Evolutionary conservation across 2,888 invertebrate genomes (phyloP).

Genomic region (Brachycybe producta): DNA sequence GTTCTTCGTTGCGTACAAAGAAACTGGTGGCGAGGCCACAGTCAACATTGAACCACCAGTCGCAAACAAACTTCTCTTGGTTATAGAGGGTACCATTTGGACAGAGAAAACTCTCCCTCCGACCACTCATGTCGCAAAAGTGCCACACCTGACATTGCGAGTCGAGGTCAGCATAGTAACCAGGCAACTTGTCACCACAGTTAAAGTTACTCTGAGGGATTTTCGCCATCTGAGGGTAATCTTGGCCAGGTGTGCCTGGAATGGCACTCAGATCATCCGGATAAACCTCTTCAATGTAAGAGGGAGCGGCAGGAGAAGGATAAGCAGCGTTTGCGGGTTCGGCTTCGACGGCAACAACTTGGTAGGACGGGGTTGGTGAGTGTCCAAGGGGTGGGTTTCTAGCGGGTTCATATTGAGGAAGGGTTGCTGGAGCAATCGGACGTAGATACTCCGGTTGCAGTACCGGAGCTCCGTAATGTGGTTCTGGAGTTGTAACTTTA

Average conservation of each 20-base stretch:
- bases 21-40: neutral
- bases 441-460: too few relatives aligned
- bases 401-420: neutral
- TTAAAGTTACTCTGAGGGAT: constrained; percentile 9
- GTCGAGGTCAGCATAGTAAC: constrained; percentile 16
- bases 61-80: constrained; percentile 12
- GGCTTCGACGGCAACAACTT: neutral
- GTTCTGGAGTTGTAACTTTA: too few relatives aligned
- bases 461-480: too few relatives aligned
- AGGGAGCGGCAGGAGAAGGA: neutral
- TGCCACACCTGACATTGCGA: constrained; percentile 15
- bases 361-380: constrained; percentile 2
- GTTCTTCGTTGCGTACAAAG: constrained; percentile 1
- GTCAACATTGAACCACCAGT: constrained; percentile 14
- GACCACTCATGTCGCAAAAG: neutral
- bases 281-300: constrained; percentile 4
- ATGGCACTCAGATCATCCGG: constrained; percentile 16
- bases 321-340: neutral
- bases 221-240: constrained; percentile 13
- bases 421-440: too few relatives aligned
- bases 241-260: constrained; percentile 13
- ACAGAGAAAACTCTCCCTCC: constrained; percentile 9
- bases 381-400: neutral
- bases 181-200: constrained; percentile 10
- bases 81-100: constrained; percentile 9